Evolutionary conservation across 2,113 vertebrate genomes (phyloP).

Genomic region (Mastomys natalensis): DNA sequence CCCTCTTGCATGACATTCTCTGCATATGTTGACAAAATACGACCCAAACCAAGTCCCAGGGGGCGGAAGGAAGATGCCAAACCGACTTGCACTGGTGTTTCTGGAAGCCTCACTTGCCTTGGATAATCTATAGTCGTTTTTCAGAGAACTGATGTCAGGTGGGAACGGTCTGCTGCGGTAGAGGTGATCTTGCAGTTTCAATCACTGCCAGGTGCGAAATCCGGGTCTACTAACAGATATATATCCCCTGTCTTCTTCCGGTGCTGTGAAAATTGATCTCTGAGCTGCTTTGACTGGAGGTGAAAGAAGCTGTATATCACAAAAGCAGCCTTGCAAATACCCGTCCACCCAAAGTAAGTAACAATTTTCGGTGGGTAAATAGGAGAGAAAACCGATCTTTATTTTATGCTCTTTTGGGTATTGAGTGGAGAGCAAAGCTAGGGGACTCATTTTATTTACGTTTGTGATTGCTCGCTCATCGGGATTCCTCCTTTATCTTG

Average conservation of each 20-base stretch:
- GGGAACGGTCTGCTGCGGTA: constrained; percentile 33
- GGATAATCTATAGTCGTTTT: constrained; percentile 53
- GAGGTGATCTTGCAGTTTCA: constrained; percentile 75
- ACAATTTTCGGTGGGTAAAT: constrained; percentile 64
- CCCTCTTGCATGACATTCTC: neutral
- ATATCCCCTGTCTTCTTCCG: constrained; percentile 68
- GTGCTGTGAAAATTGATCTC: constrained; percentile 78
- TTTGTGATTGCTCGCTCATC: neutral
- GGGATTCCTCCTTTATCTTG: constrained; percentile 43
- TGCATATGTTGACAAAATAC: constrained; percentile 49
- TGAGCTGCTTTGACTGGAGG: constrained; percentile 73
- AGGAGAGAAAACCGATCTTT: constrained; percentile 67
- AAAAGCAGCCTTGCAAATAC: constrained; percentile 73
- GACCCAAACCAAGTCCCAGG: neutral
- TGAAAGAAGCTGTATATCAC: constrained; percentile 75
- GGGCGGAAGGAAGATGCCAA: constrained; percentile 5
- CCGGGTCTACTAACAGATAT: constrained; percentile 71
- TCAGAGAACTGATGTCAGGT: constrained; percentile 67
- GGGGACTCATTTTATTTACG: constrained; percentile 31
- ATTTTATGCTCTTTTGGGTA: constrained; percentile 60
- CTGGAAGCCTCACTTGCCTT: constrained; percentile 52
- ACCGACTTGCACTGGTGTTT: neutral
- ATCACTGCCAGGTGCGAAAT: constrained; percentile 79
- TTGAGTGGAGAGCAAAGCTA: constrained; percentile 48
- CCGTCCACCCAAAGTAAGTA: constrained; percentile 59